A percentile compares a stretch with the other conserved stretches of the same genome.
Evolutionary conservation across 35 echinoderm and acorn worm species (phyloP).

Genomic region (Lytechinus variegatus): DNA sequence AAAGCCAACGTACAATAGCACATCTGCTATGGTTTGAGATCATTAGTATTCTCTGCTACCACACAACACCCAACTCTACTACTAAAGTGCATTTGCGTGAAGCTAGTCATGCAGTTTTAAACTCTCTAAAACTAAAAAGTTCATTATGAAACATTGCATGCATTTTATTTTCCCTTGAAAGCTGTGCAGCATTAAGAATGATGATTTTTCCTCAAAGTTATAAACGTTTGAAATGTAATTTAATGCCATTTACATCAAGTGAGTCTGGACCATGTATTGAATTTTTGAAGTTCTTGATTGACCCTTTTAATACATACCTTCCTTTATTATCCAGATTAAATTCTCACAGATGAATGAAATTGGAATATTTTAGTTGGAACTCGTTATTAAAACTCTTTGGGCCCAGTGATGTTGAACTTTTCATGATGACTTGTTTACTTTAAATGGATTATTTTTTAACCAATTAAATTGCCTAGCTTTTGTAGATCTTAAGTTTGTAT

Average conservation of each 20-base stretch:
- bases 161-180: no score
- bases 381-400: no score
- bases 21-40: background rate
- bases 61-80: background rate
- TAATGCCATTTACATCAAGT: background rate
- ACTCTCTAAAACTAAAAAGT: no score
- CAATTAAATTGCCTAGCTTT: no score
- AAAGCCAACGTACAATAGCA: background rate
- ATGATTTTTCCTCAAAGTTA: background rate
- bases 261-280: background rate
- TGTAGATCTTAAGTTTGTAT: no score
- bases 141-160: no score
- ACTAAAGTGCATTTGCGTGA: background rate
- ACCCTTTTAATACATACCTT: background rate
- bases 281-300: background rate
- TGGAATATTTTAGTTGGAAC: no score
- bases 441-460: no score
- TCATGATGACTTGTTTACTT: no score
- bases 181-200: background rate
- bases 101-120: no score
- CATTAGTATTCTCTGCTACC: background rate
- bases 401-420: no score
- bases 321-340: background rate
- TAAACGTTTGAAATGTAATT: background rate
- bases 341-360: background rate